A percentile compares a stretch with the other conserved stretches of the same genome.
Conservation (phyloP, 2,113 vertebrate genomes). For the Phasianus colchicus region DNA sequence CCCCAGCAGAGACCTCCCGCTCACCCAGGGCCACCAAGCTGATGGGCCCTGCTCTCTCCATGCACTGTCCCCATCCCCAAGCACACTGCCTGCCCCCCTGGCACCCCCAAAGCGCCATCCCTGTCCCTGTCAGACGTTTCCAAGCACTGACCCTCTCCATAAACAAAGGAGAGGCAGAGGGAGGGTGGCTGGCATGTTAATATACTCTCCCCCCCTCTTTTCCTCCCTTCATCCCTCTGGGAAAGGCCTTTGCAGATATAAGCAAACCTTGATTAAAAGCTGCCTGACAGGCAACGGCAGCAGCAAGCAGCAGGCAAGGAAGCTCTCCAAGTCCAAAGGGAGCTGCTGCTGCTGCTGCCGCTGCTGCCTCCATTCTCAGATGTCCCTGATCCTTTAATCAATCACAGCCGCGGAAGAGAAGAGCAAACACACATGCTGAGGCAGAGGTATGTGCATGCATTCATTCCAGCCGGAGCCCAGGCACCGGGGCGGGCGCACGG, state of each 20-base stretch:
- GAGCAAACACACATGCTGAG: conserved; percentile 69
- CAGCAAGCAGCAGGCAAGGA: conserved; percentile 68
- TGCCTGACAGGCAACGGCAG: conserved; percentile 63
- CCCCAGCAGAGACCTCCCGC: accelerated
- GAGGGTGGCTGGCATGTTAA: conserved; percentile 75
- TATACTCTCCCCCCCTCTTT: conserved; percentile 64
- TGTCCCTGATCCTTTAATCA: conserved; percentile 67
- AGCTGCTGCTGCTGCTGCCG: conserved; percentile 61
- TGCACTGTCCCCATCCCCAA: accelerated
- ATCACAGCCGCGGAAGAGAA: conserved; percentile 63
- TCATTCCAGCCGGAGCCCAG: conserved; percentile 46
- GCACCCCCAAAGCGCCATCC: conserved; percentile 7
- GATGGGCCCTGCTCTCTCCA: background rate
- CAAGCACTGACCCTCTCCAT: conserved; percentile 66
- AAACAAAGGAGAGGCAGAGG: conserved; percentile 70
- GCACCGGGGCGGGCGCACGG: conserved; percentile 21
- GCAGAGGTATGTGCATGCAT: conserved; percentile 70
- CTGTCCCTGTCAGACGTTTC: conserved; percentile 26
- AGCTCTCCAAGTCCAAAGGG: conserved; percentile 71
- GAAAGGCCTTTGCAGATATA: conserved; percentile 76
- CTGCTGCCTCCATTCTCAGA: conserved; percentile 58
- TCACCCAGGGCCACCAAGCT: background rate
- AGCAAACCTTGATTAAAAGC: conserved; percentile 75
- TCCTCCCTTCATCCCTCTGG: conserved; percentile 73
- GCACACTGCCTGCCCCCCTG: background rate